Conservation (phyloP, 2,113 vertebrate genomes). For the Odocoileus virginianus region DNA sequence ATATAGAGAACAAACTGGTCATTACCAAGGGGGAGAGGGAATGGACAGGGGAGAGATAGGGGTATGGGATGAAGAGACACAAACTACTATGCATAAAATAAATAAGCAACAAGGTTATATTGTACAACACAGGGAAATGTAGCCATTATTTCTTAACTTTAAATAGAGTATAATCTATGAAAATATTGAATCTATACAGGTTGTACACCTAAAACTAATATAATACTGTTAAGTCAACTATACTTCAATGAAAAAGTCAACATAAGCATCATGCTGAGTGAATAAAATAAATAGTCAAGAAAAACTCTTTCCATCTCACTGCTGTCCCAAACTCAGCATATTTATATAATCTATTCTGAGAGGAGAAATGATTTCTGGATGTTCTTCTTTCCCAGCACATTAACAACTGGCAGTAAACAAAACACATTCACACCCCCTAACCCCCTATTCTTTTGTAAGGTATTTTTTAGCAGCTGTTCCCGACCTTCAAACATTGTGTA, state of each 20-base stretch:
- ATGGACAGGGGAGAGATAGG: background rate
- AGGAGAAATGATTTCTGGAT: background rate
- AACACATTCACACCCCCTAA: background rate
- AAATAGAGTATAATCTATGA: background rate
- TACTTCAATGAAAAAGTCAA: background rate
- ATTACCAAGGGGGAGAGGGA: background rate
- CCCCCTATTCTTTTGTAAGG: background rate
- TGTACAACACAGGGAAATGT: background rate
- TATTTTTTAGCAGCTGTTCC: conserved; percentile 12
- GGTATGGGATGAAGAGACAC: background rate
- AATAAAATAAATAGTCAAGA: background rate
- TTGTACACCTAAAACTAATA: background rate
- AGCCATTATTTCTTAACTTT: background rate
- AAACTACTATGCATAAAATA: background rate
- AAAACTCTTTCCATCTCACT: background rate
- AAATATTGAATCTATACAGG: background rate
- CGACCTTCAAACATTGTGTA: background rate
- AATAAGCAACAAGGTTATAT: background rate
- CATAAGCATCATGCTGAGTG: background rate
- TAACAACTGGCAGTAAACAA: background rate
- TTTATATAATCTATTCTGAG: background rate
- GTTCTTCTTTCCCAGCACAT: background rate
- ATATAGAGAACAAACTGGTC: background rate
- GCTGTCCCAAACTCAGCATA: background rate
- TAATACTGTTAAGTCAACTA: background rate